Conservation (phyloP, 2,888 invertebrate species). For the Andrena hattorfiana region DNA sequence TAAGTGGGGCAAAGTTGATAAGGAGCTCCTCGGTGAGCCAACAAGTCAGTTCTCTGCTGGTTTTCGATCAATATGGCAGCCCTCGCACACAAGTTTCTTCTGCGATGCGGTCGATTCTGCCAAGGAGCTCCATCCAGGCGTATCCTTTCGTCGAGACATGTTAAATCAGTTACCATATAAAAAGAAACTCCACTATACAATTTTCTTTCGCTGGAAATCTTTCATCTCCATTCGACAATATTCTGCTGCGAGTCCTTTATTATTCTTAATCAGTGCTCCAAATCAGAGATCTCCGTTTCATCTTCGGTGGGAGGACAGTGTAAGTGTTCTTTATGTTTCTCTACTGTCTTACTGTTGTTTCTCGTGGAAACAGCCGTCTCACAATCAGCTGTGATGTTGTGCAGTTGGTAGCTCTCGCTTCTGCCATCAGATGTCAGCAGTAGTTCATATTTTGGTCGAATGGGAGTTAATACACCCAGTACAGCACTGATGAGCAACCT, state of each 20-base stretch:
- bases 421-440: constrained; percentile 34
- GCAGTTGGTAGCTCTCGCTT: not conserved
- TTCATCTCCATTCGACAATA: not conserved
- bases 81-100: constrained; percentile 62
- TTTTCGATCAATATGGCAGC: constrained; percentile 74
- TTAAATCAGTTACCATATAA: not conserved
- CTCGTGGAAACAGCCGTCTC: too few species aligned
- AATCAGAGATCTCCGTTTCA: constrained; percentile 74
- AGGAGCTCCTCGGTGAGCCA: not conserved
- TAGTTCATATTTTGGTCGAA: too few species aligned
- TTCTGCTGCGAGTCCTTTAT: not conserved
- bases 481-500: not conserved
- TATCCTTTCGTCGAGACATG: constrained; percentile 76
- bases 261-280: constrained; percentile 44
- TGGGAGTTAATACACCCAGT: too few species aligned
- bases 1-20: constrained; percentile 9
- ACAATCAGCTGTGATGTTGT: not conserved
- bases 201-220: not conserved
- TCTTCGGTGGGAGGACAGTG: constrained; percentile 64
- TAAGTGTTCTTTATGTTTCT: constrained; percentile 62
- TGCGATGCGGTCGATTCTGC: constrained; percentile 55
- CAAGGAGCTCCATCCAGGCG: constrained; percentile 66
- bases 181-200: too few species aligned
- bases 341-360: not conserved
- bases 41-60: constrained; percentile 59